phyloP scores from a whole-genome alignment of 37 sponge, comb jelly and placozoan species.

The Axinella damicornis region DNA sequence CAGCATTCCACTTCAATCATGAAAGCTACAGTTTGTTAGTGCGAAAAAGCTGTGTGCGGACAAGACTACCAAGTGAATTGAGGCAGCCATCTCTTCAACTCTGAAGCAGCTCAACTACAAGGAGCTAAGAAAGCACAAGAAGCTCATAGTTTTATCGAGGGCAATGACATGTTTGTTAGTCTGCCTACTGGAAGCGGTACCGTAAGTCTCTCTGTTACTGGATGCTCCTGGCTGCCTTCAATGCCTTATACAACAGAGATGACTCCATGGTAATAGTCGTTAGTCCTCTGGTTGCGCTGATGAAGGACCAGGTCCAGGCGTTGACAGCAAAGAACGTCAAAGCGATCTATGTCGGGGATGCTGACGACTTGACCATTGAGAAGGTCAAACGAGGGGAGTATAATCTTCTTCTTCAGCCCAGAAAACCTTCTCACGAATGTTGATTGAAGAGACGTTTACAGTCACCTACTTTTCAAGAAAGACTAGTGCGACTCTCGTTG shows the following conservation, averaged over 20 bases:
- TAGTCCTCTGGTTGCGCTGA: conserved; percentile 6
- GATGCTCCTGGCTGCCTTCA: neutral
- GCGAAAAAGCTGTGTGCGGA: no score
- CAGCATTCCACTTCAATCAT: no score
- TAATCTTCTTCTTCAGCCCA: conserved; percentile 3
- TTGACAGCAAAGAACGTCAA: neutral
- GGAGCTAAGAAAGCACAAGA: no score
- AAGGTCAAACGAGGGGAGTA: neutral
- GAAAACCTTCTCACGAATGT: conserved; percentile 6
- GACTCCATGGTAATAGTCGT: neutral
- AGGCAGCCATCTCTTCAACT: no score
- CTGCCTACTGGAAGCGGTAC: no score
- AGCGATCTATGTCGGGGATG: neutral
- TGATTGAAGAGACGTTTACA: neutral
- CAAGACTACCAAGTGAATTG: no score
- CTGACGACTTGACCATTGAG: no score
- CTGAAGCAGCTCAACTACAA: no score
- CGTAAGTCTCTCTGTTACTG: no score
- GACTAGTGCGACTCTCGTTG: conserved; percentile 8
- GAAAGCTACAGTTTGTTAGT: no score
- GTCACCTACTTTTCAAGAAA: neutral
- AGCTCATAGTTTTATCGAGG: no score
- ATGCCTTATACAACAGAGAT: neutral
- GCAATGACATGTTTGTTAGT: no score
- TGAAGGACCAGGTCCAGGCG: conserved; percentile 1